Evolutionary conservation across 1,140 invertebrate genomes (phyloP), one percentile per base, ranked within the genome.

Genomic region (Conopomorpha cramerella): DNA sequence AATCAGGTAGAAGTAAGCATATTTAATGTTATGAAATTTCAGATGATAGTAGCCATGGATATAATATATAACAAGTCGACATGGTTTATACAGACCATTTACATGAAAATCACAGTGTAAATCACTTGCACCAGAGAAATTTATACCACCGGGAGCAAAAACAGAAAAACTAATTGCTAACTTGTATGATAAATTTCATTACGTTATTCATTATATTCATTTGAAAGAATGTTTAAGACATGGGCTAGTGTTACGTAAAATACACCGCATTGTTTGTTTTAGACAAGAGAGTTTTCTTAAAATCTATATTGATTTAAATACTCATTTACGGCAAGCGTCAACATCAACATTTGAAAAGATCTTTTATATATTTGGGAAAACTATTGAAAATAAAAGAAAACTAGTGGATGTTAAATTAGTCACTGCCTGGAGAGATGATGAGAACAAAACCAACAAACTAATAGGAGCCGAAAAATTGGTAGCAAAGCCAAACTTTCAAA

Each of bases 311-410:
- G 16, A 27, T 16, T 16, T 38, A n/a, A 38, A 38, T 38, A 38
- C 36, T 6, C 30, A 13, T 15, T 15, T 38, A 3, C 16, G 36
- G 8, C 36, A 38, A 27, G 17, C 11, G 16, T n/a, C 36, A 14
- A 13, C 8, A 25, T 33, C 38, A 34, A 13, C 8, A 23, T 39
- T 39, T 33, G 30, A 39, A 16, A 26, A 34, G 28, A 16, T 27
- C 16, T 39, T 39, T 27, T 38, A 31, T 31, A 47, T 68, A n/a
- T 73, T 78, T 55, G 74, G 80, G 3, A 77, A 79, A 52, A 77
- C 59, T 2, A 66, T 78, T 47, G 66, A 79, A 45, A 74, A 78
- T 6, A 30, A 17, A 30, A 15, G 30, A 29, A 4, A 11, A 4
- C 3, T 6, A 32, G 16, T 10, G 6, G 6, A 64, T 45, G 38